phyloP scores from a whole-genome alignment of 2,888 invertebrate genomes.

The Zygaena filipendulae region DNA sequence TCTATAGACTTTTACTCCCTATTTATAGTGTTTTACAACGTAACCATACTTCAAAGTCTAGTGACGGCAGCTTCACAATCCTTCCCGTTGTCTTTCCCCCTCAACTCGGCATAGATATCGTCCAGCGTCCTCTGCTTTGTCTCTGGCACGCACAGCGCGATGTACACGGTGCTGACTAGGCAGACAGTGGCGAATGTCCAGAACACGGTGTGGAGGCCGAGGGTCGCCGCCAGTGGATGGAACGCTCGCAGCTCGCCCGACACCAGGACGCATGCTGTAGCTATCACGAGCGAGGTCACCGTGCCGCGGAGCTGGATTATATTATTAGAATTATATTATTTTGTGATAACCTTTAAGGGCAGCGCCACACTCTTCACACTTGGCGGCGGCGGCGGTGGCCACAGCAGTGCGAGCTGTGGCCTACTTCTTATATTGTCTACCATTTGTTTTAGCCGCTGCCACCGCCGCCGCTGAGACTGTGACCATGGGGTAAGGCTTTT shows the following conservation, averaged over 20 bases:
- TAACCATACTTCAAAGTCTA: constrained; percentile 40
- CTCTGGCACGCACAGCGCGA: constrained; percentile 42
- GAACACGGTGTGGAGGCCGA: constrained; percentile 45
- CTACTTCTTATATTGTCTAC: too few relatives aligned
- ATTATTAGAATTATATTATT: not conserved
- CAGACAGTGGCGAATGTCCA: constrained; percentile 50
- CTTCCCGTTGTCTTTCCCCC: constrained; percentile 23
- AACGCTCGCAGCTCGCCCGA: constrained; percentile 49
- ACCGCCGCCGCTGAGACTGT: too few relatives aligned
- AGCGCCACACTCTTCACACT: too few relatives aligned
- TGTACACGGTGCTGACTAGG: constrained; percentile 46
- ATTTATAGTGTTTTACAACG: not conserved
- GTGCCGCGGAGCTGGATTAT: constrained; percentile 52
- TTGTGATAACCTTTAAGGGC: not conserved
- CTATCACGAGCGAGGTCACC: constrained; percentile 51
- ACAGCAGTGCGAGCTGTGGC: too few relatives aligned
- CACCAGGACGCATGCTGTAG: constrained; percentile 47
- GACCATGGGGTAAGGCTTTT: too few relatives aligned
- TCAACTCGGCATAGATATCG: constrained; percentile 50
- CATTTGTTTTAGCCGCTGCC: too few relatives aligned
- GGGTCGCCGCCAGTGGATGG: constrained; percentile 38
- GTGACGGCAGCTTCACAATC: constrained; percentile 46
- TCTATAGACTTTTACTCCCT: too few relatives aligned
- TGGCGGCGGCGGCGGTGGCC: too few relatives aligned
- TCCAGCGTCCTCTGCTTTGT: constrained; percentile 45